Evolutionary conservation across 1,140 invertebrate species (phyloP).

Genomic region (Ceratina australensis): DNA sequence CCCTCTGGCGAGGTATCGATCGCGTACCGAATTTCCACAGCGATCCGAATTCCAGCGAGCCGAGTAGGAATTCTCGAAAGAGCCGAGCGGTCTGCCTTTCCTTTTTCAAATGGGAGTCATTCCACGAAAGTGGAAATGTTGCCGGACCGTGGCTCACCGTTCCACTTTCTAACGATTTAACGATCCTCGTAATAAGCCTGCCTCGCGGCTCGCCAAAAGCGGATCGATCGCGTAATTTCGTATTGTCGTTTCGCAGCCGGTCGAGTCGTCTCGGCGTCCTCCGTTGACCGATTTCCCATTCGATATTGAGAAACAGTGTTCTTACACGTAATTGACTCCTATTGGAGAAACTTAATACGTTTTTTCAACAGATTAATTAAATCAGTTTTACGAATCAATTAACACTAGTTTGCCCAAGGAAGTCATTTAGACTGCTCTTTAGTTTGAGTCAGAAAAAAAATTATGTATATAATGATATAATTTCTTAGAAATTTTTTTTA

Average conservation of each 20-base stretch:
- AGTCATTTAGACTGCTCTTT: too few species aligned
- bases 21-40: slow-evolving; percentile 31
- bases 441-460: too few species aligned
- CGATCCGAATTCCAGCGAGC: slow-evolving; percentile 55
- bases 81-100: slow-evolving; percentile 30
- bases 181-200: slow-evolving; percentile 47
- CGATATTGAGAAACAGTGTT: slow-evolving; percentile 38
- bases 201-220: slow-evolving; percentile 34
- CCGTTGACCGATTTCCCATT: slow-evolving; percentile 32
- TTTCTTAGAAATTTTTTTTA: too few species aligned
- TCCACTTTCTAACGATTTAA: slow-evolving; percentile 65
- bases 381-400: too few species aligned
- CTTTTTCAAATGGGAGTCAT: slow-evolving; percentile 44
- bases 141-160: slow-evolving; percentile 37
- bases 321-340: not conserved
- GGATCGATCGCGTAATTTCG: slow-evolving; percentile 42
- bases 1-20: slow-evolving; percentile 36
- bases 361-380: too few species aligned
- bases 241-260: slow-evolving; percentile 30
- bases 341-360: slow-evolving; percentile 2
- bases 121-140: slow-evolving; percentile 55
- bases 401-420: too few species aligned
- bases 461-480: too few species aligned
- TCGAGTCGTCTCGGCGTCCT: not conserved
- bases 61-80: slow-evolving; percentile 25